Percentiles rank a stretch among this genome's conserved stretches.
phyloP scores from a whole-genome alignment of 2,888 invertebrate genomes.

The Eubasilissa splendida region DNA sequence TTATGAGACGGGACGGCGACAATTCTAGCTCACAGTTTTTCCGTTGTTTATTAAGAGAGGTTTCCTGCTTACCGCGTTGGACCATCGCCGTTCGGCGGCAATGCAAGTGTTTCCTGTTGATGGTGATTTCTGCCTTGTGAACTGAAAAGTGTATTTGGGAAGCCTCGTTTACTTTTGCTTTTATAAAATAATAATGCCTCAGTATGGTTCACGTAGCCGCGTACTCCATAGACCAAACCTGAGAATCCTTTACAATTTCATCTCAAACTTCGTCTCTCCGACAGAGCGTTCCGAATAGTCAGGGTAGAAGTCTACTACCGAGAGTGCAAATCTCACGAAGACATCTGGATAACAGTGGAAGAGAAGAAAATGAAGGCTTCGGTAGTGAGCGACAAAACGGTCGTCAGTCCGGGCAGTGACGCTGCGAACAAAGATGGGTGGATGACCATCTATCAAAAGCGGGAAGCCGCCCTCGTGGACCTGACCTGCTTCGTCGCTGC shows the following conservation, averaged over 20 bases:
- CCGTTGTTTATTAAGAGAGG: not conserved
- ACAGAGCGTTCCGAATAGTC: conserved; percentile 43
- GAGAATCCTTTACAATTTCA: conserved; percentile 10
- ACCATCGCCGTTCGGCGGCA: too few species aligned
- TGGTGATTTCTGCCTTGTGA: conserved; percentile 39
- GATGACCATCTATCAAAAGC: conserved; percentile 48
- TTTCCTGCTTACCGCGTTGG: not conserved
- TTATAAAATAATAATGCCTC: conserved; percentile 30
- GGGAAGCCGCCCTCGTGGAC: conserved; percentile 54
- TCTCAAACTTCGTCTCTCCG: conserved; percentile 38
- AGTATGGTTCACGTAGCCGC: conserved; percentile 36
- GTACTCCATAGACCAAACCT: conserved; percentile 38
- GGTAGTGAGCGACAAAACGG: conserved; percentile 29
- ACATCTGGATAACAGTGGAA: not conserved
- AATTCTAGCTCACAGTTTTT: conserved; percentile 10
- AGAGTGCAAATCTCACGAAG: not conserved
- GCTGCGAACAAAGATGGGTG: conserved; percentile 21
- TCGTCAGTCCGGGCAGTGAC: conserved; percentile 24
- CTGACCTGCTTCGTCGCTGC: conserved; percentile 53
- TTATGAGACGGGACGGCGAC: conserved; percentile 17
- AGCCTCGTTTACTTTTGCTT: conserved; percentile 21
- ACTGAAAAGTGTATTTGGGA: not conserved
- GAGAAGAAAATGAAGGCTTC: conserved; percentile 34
- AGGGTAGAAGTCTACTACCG: not conserved
- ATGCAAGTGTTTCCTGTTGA: not conserved